Base-by-base conservation (phyloP, 2,113 vertebrate genomes). In the Trematocara nigrifrons region DNA sequence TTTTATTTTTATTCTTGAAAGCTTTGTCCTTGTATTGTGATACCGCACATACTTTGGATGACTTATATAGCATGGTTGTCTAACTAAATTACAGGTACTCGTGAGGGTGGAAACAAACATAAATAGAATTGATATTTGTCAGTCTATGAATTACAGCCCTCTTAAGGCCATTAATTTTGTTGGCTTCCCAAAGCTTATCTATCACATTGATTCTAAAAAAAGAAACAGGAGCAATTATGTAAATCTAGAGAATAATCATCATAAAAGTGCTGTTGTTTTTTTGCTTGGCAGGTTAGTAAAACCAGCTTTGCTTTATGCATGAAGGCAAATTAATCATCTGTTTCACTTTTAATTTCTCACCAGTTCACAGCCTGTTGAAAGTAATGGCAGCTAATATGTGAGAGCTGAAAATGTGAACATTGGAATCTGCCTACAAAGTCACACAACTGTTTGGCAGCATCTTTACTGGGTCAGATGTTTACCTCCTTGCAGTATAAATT, bases 201-300 rank as follows among this genome's bases (percentile, higher is more conserved):
- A 57, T 86, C 86, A 78, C 64, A 78, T 80, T 86, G 40, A 82
- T 78, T 89, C 51, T 47, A 57, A 85, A 47, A 47, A 86, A 64
- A 49, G 45, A 61, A 89, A 86, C 77, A 54, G 6, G 26, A 83
- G 49, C 53, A 85, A 89, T 87, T 88, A 90, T 91, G 85, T 77
- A 89, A 89, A 91, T 90, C 10, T 35, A 42, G 6, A 82, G n/a
- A 91, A 69, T 83, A 85, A 87, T 71, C 87, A 77, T 57, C 78
- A 18, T 8, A 69, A 71, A 85, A 54, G 26, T 26, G 40, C 6
- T 64, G 77, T 66, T 85, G 53, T 86, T 78, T 83, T 61, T 56
- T 80, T 83, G 85, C 87, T 78, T 57, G 79, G 79, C 38, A 86
- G 82, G 81, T 66, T 77, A 10, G 35, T 51, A 38, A 47, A 79